These are phyloP conservation scores for Limonius californicus DNA, from an alignment of 1,140 invertebrate genomes.

Conservation along the genomic window DNA sequence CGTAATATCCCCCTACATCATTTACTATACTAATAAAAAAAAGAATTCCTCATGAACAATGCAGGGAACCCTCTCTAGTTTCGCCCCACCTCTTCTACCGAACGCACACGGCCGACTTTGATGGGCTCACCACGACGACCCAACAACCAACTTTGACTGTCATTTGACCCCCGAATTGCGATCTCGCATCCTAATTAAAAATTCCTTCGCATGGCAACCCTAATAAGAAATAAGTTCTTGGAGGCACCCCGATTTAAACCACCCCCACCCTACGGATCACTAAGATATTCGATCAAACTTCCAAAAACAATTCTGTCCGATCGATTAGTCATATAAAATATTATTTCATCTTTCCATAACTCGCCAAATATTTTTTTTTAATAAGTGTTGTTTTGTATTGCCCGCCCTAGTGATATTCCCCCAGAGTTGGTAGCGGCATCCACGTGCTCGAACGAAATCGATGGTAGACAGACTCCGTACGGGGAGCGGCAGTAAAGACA, in stretches of 20 bases:
- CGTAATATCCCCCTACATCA: slow-evolving; percentile 27
- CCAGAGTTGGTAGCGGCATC: background rate
- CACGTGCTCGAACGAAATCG: slow-evolving; percentile 1
- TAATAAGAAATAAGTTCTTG: too few relatives aligned
- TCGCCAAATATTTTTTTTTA: background rate
- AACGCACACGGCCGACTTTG: background rate
- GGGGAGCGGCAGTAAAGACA: background rate
- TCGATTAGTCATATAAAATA: too few relatives aligned
- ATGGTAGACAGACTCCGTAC: background rate
- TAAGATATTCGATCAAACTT: too few relatives aligned
- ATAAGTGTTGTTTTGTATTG: background rate
- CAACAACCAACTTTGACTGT: too few relatives aligned
- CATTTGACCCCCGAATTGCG: too few relatives aligned
- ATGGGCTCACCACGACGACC: too few relatives aligned
- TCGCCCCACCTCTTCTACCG: background rate
- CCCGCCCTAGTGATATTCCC: background rate
- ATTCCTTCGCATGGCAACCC: too few relatives aligned
- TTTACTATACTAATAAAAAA: slow-evolving; percentile 7
- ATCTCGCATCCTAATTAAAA: too few relatives aligned
- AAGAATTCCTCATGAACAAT: background rate
- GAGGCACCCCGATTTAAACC: too few relatives aligned
- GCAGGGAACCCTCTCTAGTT: background rate
- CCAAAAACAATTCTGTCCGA: too few relatives aligned
- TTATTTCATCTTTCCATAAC: background rate
- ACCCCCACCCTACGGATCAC: too few relatives aligned